Evolutionary conservation across 1,140 invertebrate species (phyloP).

Genomic region (Daktulosphaira vitifoliae): DNA sequence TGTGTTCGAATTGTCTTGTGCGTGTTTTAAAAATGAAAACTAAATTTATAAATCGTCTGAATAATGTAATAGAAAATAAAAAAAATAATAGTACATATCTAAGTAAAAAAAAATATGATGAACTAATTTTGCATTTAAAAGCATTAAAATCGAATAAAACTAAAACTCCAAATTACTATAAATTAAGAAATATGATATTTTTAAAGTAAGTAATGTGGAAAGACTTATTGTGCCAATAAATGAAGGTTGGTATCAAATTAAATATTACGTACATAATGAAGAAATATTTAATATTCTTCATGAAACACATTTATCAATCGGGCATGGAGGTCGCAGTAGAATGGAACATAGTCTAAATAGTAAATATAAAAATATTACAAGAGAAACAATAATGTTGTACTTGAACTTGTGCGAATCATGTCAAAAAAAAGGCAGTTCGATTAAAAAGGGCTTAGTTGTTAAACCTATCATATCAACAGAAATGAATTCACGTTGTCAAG

Average conservation of each 20-base stretch:
- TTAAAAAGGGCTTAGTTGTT: conserved; percentile 40
- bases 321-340: neutral
- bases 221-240: conserved; percentile 11
- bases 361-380: conserved; percentile 6
- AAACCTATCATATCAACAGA: conserved; percentile 42
- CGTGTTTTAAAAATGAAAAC: too few species aligned
- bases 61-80: too few species aligned
- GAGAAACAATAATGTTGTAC: neutral
- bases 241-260: conserved; percentile 8
- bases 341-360: neutral
- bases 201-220: conserved; percentile 8
- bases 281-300: conserved; percentile 39
- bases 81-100: too few species aligned
- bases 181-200: conserved; percentile 6
- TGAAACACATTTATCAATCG: neutral
- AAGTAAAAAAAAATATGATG: neutral
- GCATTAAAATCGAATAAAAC: neutral
- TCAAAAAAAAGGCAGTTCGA: conserved; percentile 11
- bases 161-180: conserved; percentile 16
- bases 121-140: neutral
- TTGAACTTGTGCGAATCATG: conserved; percentile 18
- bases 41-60: too few species aligned
- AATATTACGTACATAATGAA: conserved; percentile 29
- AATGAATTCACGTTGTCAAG: conserved; percentile 44
- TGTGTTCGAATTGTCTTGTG: neutral